These are phyloP conservation scores for Aplysia californica DNA, from an alignment of 1,140 invertebrate genomes.

Conservation along the genomic window DNA sequence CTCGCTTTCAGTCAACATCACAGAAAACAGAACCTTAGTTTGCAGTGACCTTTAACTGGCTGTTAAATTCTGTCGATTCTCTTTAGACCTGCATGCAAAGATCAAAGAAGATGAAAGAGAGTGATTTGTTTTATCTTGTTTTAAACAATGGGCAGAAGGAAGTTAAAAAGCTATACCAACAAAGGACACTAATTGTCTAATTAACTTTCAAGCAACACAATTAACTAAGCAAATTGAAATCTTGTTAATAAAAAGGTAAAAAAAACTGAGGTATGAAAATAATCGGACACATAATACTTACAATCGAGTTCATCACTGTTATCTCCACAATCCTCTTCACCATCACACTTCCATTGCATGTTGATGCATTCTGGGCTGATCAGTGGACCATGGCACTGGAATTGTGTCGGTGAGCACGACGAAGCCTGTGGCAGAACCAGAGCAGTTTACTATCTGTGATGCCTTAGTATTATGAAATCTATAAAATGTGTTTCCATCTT, in stretches of 20 bases:
- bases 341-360: conserved; percentile 12
- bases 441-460: too few species aligned
- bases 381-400: neutral
- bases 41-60: too few species aligned
- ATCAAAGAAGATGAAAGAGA: neutral
- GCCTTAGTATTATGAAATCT: too few species aligned
- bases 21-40: too few species aligned
- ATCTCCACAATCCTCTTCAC: conserved; percentile 12
- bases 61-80: too few species aligned
- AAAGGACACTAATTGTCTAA: neutral
- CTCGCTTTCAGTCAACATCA: neutral
- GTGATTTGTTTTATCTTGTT: neutral
- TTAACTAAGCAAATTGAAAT: neutral
- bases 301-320: conserved; percentile 20
- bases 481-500: too few species aligned
- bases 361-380: neutral
- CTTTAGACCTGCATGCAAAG: too few species aligned
- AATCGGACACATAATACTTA: conserved; percentile 14
- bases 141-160: neutral
- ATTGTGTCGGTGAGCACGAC: neutral
- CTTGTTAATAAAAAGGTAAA: neutral
- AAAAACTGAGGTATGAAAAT: neutral
- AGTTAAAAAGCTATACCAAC: neutral
- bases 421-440: too few species aligned
- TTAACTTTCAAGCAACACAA: neutral